phyloP scores from a whole-genome alignment of 2,113 vertebrate genomes.

The Panurus biarmicus region DNA sequence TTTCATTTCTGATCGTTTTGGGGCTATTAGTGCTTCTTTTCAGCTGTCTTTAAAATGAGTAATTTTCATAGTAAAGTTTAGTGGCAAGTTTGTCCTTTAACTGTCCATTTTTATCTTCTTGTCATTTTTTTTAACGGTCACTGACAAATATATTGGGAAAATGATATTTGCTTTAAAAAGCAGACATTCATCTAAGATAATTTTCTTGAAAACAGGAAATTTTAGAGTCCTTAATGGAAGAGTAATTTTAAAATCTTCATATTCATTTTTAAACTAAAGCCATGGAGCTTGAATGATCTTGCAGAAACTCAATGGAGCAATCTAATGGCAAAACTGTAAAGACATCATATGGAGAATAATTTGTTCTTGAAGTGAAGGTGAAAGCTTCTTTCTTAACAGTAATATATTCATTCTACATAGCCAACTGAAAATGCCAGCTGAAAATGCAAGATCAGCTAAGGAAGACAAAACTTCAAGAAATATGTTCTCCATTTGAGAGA shows the following conservation, averaged over 20 bases:
- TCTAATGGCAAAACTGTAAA: neutral
- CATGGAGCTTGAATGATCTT: neutral
- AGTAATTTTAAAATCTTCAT: neutral
- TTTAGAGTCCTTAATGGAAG: neutral
- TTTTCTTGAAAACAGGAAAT: neutral
- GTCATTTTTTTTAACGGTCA: neutral
- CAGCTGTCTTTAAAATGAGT: neutral
- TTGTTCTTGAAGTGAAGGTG: neutral
- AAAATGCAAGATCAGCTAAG: neutral
- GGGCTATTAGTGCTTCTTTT: neutral
- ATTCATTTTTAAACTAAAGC: neutral
- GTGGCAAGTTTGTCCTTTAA: neutral
- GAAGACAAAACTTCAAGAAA: neutral
- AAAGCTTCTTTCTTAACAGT: neutral
- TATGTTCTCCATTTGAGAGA: neutral
- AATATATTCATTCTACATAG: neutral
- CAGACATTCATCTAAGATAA: neutral
- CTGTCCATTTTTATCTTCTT: neutral
- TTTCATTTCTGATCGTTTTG: neutral
- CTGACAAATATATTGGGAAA: neutral
- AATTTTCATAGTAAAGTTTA: neutral
- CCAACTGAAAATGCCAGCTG: neutral
- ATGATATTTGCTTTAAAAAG: neutral
- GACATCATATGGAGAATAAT: neutral
- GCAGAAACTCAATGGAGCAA: neutral